phyloP scores from a whole-genome alignment of 2,113 vertebrate species.

The Aleadryas rufinucha region DNA sequence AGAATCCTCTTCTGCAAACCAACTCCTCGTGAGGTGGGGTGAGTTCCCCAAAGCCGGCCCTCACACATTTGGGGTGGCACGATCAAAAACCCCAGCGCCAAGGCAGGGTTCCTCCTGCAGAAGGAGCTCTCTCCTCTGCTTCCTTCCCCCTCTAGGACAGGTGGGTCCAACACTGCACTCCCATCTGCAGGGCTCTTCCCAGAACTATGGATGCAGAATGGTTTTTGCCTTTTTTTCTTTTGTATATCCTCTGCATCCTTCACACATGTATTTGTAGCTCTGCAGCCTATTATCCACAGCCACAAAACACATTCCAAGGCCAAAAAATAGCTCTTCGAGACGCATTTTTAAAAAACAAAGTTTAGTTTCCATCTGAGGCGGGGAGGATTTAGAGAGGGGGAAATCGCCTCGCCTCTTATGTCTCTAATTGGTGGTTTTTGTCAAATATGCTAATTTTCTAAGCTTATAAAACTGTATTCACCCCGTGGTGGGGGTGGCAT shows the following conservation, averaged over 20 bases:
- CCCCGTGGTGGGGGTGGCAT: rapidly evolving
- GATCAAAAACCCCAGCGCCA: not conserved
- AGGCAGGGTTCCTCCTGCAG: not conserved
- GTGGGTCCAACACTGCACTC: not conserved
- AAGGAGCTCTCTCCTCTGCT: not conserved
- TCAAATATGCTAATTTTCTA: not conserved
- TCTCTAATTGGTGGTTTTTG: not conserved
- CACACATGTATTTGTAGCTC: not conserved
- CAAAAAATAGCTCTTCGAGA: not conserved
- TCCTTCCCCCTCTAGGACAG: not conserved
- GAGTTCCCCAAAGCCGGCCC: not conserved
- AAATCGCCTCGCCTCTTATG: not conserved
- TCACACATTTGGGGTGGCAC: not conserved
- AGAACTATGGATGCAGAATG: not conserved
- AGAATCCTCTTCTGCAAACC: not conserved
- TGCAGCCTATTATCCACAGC: not conserved
- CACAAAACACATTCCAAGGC: not conserved
- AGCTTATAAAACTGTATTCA: not conserved
- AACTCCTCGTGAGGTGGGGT: rapidly evolving
- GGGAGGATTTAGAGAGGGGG: not conserved
- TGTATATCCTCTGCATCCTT: too few species aligned
- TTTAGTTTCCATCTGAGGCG: not conserved
- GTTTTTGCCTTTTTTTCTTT: too few species aligned
- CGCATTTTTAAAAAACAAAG: not conserved
- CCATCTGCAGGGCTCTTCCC: not conserved